phyloP scores from a whole-genome alignment of 2,797 vertebrate species.

The Lagodon rhomboides region DNA sequence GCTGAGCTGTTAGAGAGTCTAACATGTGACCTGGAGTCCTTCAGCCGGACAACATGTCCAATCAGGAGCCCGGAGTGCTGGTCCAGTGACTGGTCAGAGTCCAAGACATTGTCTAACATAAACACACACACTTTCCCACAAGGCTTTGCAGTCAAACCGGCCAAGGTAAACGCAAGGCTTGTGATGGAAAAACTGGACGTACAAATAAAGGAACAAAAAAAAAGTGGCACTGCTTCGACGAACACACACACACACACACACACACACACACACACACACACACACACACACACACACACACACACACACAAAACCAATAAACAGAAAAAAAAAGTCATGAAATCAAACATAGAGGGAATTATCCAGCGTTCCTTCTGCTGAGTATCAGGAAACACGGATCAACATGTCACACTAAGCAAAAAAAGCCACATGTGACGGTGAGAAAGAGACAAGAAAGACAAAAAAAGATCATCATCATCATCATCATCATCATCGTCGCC shows the following conservation, averaged over 20 bases:
- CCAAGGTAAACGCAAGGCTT: constrained; percentile 82
- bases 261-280: constrained; percentile 21
- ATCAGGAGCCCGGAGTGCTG: constrained; percentile 44
- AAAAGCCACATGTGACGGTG: constrained; percentile 28
- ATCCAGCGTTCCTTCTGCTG: constrained; percentile 27
- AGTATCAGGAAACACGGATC: constrained; percentile 46
- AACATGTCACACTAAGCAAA: constrained; percentile 30
- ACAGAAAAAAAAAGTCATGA: constrained; percentile 18
- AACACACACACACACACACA: constrained; percentile 29
- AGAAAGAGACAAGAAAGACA: constrained; percentile 14
- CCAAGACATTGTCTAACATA: constrained; percentile 78
- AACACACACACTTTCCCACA: constrained; percentile 84
- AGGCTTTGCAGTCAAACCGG: constrained; percentile 70
- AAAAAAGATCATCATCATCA: no score
- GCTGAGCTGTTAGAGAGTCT: constrained; percentile 21
- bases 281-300: constrained; percentile 30
- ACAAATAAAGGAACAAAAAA: constrained; percentile 60
- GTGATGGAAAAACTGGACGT: constrained; percentile 77
- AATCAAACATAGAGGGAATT: constrained; percentile 36
- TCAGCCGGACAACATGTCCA: constrained; percentile 46
- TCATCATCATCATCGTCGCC: no score
- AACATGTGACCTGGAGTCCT: constrained; percentile 47
- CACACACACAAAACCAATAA: constrained; percentile 13
- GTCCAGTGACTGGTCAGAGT: constrained; percentile 65
- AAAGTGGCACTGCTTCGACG: constrained; percentile 26